Percentiles rank a stretch among this genome's conserved stretches.
Conservation (phyloP, 1,140 invertebrate species). For the Holcopasites calliopsidis region DNA sequence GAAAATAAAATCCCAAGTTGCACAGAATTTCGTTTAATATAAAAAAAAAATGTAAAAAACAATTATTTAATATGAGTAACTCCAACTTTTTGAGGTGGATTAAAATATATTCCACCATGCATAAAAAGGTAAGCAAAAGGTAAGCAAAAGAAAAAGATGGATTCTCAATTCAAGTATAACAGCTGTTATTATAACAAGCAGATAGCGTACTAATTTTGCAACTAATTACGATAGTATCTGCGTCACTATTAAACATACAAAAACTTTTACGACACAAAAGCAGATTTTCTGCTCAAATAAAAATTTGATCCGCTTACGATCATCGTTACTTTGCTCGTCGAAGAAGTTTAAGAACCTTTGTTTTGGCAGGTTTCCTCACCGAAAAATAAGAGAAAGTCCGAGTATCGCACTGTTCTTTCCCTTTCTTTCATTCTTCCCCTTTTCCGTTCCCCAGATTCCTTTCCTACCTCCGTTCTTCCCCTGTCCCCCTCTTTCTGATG, state of each 20-base stretch:
- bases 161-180: too few species aligned
- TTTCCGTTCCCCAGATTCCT: too few species aligned
- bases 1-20: too few species aligned
- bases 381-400: not conserved
- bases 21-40: too few species aligned
- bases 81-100: too few species aligned
- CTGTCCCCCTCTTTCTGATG: constrained; percentile 36
- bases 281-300: not conserved
- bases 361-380: constrained; percentile 28
- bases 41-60: too few species aligned
- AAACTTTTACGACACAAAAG: not conserved
- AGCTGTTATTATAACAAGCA: too few species aligned
- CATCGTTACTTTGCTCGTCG: not conserved
- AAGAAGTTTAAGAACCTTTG: constrained; percentile 21
- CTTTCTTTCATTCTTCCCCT: constrained; percentile 15
- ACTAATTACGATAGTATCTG: not conserved
- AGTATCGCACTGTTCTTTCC: not conserved
- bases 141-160: too few species aligned
- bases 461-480: constrained; percentile 11
- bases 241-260: not conserved
- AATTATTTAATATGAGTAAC: too few species aligned
- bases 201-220: too few species aligned
- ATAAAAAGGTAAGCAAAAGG: too few species aligned
- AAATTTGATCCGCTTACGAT: not conserved
- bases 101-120: too few species aligned